phyloP scores from a whole-genome alignment of 2,113 vertebrate species.

The Scatophagus argus region DNA sequence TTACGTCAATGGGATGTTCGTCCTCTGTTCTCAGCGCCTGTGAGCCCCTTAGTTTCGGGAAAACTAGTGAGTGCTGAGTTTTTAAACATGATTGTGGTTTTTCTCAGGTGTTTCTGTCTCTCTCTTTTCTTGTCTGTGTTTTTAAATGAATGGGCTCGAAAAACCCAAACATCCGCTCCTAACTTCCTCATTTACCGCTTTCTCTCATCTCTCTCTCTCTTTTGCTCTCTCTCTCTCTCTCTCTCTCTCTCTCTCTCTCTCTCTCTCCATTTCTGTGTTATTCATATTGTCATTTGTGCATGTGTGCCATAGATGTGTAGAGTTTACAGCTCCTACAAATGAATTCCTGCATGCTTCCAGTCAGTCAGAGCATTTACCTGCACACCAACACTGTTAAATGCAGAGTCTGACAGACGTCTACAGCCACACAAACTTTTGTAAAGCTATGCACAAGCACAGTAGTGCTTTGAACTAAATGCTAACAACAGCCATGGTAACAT shows the following conservation, averaged over 20 bases:
- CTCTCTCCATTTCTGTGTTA: slow-evolving; percentile 11
- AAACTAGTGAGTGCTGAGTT: slow-evolving; percentile 77
- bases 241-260: slow-evolving; percentile 41
- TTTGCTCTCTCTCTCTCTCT: slow-evolving; percentile 27
- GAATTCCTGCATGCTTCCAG: slow-evolving; percentile 9
- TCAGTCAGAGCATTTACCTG: slow-evolving; percentile 14
- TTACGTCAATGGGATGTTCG: slow-evolving; percentile 86
- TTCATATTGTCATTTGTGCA: neutral
- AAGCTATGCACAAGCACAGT: neutral
- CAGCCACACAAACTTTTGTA: neutral
- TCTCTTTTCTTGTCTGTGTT: slow-evolving; percentile 72
- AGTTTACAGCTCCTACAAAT: slow-evolving; percentile 15
- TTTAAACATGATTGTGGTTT: slow-evolving; percentile 80
- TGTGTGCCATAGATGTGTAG: slow-evolving; percentile 8
- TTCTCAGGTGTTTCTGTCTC: slow-evolving; percentile 84
- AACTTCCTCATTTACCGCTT: slow-evolving; percentile 85
- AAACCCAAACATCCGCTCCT: slow-evolving; percentile 87
- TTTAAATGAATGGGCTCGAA: slow-evolving; percentile 86
- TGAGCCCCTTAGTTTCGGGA: slow-evolving; percentile 84
- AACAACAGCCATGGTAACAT: neutral
- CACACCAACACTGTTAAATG: slow-evolving; percentile 1
- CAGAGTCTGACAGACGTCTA: neutral
- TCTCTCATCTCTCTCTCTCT: slow-evolving; percentile 62
- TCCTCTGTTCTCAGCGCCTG: slow-evolving; percentile 78
- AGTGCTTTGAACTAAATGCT: neutral